Conservation (phyloP, 2,888 invertebrate genomes). For the Conistra vaccinii region DNA sequence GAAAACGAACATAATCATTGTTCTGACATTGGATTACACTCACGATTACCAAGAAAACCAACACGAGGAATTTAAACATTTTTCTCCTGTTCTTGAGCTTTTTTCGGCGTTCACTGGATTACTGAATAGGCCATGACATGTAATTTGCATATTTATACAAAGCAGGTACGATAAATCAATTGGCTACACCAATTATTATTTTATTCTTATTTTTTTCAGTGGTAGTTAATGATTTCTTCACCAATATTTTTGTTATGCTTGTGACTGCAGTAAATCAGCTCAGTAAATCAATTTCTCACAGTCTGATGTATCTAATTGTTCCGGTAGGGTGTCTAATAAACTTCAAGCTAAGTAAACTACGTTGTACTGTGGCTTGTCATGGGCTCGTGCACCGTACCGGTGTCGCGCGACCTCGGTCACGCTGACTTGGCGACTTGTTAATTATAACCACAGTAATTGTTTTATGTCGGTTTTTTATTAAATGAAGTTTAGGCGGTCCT, state of each 20-base stretch:
- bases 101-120: background rate
- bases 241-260: background rate
- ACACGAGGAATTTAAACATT: background rate
- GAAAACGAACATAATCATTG: too few relatives aligned
- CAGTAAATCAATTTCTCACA: conserved; percentile 3
- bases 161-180: background rate
- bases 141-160: conserved; percentile 1
- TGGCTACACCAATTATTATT: background rate
- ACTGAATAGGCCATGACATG: background rate
- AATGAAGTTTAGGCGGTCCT: too few relatives aligned
- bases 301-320: background rate
- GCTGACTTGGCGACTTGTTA: too few relatives aligned
- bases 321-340: background rate
- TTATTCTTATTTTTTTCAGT: background rate
- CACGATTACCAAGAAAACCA: background rate
- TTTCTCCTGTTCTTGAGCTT: background rate
- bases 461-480: too few relatives aligned
- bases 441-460: too few relatives aligned
- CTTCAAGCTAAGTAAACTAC: background rate
- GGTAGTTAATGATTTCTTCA: background rate
- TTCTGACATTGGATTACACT: conserved; percentile 9
- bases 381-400: background rate
- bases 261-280: background rate
- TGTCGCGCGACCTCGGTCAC: too few relatives aligned
- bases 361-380: background rate